Evolutionary conservation across 2,888 invertebrate species (phyloP).

Genomic region (Psylliodes chrysocephalus): DNA sequence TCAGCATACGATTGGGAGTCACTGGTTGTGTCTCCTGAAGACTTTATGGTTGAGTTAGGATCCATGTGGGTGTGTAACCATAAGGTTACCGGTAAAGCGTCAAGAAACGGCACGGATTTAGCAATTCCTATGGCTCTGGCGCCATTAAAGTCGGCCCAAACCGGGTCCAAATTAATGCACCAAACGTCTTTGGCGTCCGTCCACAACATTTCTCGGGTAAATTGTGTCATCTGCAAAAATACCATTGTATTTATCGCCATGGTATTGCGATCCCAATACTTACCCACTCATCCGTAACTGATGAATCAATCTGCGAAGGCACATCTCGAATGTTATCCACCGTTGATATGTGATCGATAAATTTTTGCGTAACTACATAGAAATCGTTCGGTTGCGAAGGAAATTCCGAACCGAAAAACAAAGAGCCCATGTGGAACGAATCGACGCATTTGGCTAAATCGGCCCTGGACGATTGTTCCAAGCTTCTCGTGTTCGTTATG

Average conservation of each 20-base stretch:
- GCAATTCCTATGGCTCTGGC: constrained; percentile 79
- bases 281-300: constrained; percentile 56
- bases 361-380: constrained; percentile 84
- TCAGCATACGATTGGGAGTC: constrained; percentile 64
- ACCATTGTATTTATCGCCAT: too few species aligned
- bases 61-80: constrained; percentile 76
- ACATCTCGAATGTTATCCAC: constrained; percentile 64
- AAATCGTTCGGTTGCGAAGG: constrained; percentile 77
- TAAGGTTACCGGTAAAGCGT: constrained; percentile 86
- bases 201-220: constrained; percentile 71
- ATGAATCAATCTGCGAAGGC: constrained; percentile 56
- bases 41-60: constrained; percentile 59
- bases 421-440: constrained; percentile 77
- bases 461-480: constrained; percentile 76
- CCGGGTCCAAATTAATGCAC: constrained; percentile 87
- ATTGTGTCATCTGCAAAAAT: constrained; percentile 55
- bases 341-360: constrained; percentile 74
- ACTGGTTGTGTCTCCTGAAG: constrained; percentile 1
- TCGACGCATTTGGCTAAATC: constrained; percentile 85
- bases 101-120: constrained; percentile 82
- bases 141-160: constrained; percentile 93
- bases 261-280: too few species aligned
- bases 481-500: constrained; percentile 75
- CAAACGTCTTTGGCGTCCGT: constrained; percentile 88
- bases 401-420: constrained; percentile 82